A percentile compares a stretch with the other conserved stretches of the same genome.
These are phyloP conservation scores for Tachysurus fulvidraco DNA, from an alignment of 2,113 vertebrate species.

Conservation along the genomic window DNA sequence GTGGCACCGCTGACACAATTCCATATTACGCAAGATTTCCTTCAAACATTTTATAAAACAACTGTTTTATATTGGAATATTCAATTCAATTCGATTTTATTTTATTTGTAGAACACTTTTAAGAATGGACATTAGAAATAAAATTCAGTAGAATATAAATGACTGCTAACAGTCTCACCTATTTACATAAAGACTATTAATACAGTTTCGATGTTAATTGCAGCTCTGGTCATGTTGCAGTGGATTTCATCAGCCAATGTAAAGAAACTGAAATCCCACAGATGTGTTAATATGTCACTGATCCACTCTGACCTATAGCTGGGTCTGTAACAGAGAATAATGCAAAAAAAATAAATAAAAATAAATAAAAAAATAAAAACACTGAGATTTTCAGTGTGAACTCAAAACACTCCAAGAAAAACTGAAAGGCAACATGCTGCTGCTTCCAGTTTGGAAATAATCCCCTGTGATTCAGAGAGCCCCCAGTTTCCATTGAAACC, in stretches of 20 bases:
- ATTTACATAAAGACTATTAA: background rate
- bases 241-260: background rate
- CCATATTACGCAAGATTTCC: background rate
- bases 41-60: background rate
- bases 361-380: no score
- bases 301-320: background rate
- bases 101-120: no score
- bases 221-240: background rate
- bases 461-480: slow-evolving; percentile 16
- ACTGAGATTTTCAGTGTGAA: no score
- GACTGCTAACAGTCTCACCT: no score
- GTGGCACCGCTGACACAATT: background rate
- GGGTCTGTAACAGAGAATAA: background rate
- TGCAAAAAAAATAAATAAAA: no score
- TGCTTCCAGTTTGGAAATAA: slow-evolving; percentile 23
- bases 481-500: background rate
- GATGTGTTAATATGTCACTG: background rate
- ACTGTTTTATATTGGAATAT: no score
- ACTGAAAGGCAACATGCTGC: background rate
- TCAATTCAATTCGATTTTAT: no score
- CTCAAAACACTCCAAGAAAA: background rate
- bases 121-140: background rate
- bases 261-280: background rate
- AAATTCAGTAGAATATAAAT: no score
- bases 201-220: background rate